phyloP scores from a whole-genome alignment of 92 coral and sea anemone genomes.

The Micromussa lordhowensis region DNA sequence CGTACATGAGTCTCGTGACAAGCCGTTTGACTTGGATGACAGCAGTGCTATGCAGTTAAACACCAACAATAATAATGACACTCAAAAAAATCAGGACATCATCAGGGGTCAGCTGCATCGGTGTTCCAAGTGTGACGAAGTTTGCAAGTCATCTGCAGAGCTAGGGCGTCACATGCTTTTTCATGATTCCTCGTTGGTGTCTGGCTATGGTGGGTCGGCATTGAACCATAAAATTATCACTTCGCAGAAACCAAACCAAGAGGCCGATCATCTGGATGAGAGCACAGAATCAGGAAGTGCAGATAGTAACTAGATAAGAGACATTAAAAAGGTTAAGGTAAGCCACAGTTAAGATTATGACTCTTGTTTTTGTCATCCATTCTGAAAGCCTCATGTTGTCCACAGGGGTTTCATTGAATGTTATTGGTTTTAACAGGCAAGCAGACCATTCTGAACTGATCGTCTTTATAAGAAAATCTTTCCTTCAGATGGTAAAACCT shows the following conservation, averaged over 20 bases:
- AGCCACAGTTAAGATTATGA: not conserved
- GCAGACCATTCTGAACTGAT: no score
- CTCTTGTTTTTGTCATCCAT: not conserved
- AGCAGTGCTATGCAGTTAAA: slow-evolving; percentile 56
- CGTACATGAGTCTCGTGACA: slow-evolving; percentile 88
- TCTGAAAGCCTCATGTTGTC: not conserved
- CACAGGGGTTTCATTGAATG: no score
- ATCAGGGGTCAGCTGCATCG: not conserved
- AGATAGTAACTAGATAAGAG: slow-evolving; percentile 8
- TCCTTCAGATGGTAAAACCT: no score
- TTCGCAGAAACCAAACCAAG: not conserved
- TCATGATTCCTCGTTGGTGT: not conserved
- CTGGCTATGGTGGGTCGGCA: not conserved
- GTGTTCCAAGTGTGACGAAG: not conserved
- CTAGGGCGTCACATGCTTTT: slow-evolving; percentile 11
- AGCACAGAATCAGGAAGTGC: slow-evolving; percentile 24
- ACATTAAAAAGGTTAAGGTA: not conserved
- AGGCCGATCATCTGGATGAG: not conserved
- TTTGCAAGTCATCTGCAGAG: not conserved
- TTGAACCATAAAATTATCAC: not conserved
- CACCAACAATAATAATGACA: slow-evolving; percentile 62
- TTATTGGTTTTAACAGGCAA: no score
- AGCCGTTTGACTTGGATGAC: slow-evolving; percentile 74
- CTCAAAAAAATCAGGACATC: slow-evolving; percentile 29
- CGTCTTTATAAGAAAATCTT: no score